Evolutionary conservation across 2,797 vertebrate genomes (phyloP).

Genomic region (Acanthiza pusilla): DNA sequence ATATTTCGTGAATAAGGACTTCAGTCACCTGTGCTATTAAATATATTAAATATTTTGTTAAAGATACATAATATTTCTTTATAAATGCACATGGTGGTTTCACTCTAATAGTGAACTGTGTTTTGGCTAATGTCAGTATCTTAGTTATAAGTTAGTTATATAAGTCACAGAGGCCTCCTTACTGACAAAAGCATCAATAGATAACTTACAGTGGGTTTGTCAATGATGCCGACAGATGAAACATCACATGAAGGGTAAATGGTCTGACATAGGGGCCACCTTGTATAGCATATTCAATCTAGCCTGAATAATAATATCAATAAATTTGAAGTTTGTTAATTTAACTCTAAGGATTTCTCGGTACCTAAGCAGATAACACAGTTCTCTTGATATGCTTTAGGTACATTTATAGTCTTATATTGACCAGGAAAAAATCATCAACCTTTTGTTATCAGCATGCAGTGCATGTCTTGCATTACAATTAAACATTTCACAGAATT

Average conservation of each 20-base stretch:
- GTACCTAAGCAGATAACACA: not conserved
- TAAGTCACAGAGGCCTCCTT: not conserved
- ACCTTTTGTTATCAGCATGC: not conserved
- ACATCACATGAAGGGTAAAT: not conserved
- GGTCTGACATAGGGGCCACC: not conserved
- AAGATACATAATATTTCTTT: not conserved
- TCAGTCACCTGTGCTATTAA: not conserved
- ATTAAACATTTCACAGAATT: not conserved
- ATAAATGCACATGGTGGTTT: not conserved
- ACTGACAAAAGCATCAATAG: constrained; percentile 6
- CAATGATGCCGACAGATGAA: not conserved
- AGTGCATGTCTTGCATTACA: not conserved
- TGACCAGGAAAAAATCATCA: not conserved
- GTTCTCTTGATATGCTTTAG: not conserved
- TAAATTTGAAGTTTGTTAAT: not conserved
- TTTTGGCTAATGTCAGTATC: not conserved
- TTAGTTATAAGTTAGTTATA: not conserved
- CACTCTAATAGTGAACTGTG: not conserved
- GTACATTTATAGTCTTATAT: not conserved
- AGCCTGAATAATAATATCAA: not conserved
- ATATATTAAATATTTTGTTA: not conserved
- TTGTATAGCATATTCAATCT: not conserved
- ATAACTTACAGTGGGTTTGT: not conserved
- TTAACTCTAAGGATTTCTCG: not conserved
- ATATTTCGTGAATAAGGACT: not conserved